Base-by-base conservation (phyloP, 1,140 invertebrate species). In the Limonius californicus region DNA sequence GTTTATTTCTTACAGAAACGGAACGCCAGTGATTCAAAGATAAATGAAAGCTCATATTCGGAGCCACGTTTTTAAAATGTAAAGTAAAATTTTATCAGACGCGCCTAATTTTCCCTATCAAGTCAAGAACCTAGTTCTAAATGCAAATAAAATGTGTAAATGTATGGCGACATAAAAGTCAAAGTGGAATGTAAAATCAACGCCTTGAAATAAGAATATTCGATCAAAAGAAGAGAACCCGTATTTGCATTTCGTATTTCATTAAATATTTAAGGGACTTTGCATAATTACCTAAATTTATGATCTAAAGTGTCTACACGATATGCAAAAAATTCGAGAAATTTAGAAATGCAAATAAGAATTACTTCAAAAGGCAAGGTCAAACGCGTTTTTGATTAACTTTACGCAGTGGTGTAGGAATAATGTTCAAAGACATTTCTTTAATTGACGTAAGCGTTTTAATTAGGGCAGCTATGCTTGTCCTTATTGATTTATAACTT, bases 251-350 rank as follows among this genome's bases (percentile, higher is more conserved):
- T 45, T 45, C 42, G 42, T 45, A 45, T 45, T 45, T 45, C 16
- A 45, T 45, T 45, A 45, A 45, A 45, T 45, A 45, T 45, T 45
- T 45, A 45, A 45, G 23, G 42, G 16, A 45, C n/a, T 45, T 45
- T 45, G 16, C 42, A 45, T 45, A 45, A 45, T 45, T 45, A 45
- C 42, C 42, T 45, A 45, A 45, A 45, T 45, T 45, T 45, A 45
- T 18, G 23, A 27, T 27, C 23, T n/a, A n/a, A n/a, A n/a, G n/a
- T 35, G 8, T 35, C 8, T 45, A 45, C 42, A 45, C 16, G 16
- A 45, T 45, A 45, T 45, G 23, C 42, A 4, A 45, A 18, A 45
- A 45, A 45, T 45, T 45, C 16, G 3, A 45, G 16, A n/a, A 45
- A 15, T 45, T 45, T 45, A 45, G n/a, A 45, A 45, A 45, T 45